A percentile compares a stretch with the other conserved stretches of the same genome.
Conservation (phyloP, 1,140 invertebrate genomes). For the Chelonus insularis region DNA sequence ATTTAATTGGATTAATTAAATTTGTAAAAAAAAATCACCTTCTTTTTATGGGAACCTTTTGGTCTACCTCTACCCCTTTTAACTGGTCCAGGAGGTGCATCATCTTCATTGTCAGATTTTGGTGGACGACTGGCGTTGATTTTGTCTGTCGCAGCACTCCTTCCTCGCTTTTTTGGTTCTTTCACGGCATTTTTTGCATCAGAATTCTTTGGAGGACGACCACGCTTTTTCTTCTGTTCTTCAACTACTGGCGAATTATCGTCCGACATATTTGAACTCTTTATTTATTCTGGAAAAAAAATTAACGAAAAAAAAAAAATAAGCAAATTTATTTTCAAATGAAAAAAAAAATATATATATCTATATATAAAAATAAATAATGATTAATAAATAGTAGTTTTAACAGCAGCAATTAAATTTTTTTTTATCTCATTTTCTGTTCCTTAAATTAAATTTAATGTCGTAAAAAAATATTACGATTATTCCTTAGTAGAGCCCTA, state of each 20-base stretch:
- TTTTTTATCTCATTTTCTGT: no score
- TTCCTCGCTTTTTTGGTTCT: slow-evolving; percentile 57
- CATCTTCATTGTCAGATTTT: slow-evolving; percentile 58
- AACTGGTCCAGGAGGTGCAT: slow-evolving; percentile 53
- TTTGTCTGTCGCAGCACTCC: slow-evolving; percentile 48
- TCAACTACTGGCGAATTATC: slow-evolving; percentile 57
- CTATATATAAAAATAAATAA: not conserved
- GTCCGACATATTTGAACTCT: slow-evolving; percentile 52
- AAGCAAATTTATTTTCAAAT: not conserved
- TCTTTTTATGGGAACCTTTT: slow-evolving; percentile 59
- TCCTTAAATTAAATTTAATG: not conserved
- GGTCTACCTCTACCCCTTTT: slow-evolving; percentile 60
- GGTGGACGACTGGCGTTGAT: slow-evolving; percentile 48
- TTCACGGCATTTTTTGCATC: slow-evolving; percentile 52
- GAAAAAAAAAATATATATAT: slow-evolving; percentile 1
- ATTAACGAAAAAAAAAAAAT: not conserved
- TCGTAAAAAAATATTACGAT: not conserved
- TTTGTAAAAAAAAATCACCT: slow-evolving; percentile 48
- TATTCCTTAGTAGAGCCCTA: not conserved
- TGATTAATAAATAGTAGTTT: no score
- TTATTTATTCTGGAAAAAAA: slow-evolving; percentile 15
- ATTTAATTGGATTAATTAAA: no score
- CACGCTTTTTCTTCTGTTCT: slow-evolving; percentile 58
- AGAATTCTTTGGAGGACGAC: slow-evolving; percentile 51
- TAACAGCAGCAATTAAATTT: no score